These are phyloP conservation scores for Rhyacophila evoluta DNA, from an alignment of 2,888 invertebrate species.

Conservation along the genomic window DNA sequence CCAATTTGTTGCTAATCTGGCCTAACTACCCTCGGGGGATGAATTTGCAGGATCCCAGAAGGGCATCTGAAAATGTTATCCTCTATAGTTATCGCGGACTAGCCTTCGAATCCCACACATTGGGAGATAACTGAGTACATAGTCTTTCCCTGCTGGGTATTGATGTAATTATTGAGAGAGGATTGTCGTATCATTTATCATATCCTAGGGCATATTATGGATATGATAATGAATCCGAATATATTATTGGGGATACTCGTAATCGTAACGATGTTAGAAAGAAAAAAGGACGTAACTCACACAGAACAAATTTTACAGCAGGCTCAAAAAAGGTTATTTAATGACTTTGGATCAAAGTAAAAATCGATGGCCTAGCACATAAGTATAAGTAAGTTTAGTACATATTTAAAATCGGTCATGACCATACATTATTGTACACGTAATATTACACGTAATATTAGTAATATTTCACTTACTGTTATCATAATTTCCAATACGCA, in stretches of 20 bases:
- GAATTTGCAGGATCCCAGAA: slow-evolving; percentile 46
- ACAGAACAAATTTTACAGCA: too few relatives aligned
- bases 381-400: too few relatives aligned
- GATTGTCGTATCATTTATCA: slow-evolving; percentile 7
- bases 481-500: too few relatives aligned
- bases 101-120: neutral
- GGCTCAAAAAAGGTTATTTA: too few relatives aligned
- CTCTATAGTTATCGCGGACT: neutral
- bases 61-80: slow-evolving; percentile 42
- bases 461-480: too few relatives aligned
- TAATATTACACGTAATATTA: too few relatives aligned
- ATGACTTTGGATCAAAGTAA: too few relatives aligned
- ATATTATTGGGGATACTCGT: neutral
- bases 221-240: neutral
- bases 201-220: slow-evolving; percentile 4
- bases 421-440: too few relatives aligned
- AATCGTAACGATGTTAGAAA: too few relatives aligned
- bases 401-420: too few relatives aligned
- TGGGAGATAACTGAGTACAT: neutral
- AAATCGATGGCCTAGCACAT: too few relatives aligned
- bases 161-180: slow-evolving; percentile 2
- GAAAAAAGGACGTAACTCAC: too few relatives aligned
- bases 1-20: slow-evolving; percentile 52
- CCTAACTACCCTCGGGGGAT: slow-evolving; percentile 52
- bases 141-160: slow-evolving; percentile 4